Evolutionary conservation across 2,888 invertebrate genomes (phyloP).

Genomic region (Ceramica pisi): DNA sequence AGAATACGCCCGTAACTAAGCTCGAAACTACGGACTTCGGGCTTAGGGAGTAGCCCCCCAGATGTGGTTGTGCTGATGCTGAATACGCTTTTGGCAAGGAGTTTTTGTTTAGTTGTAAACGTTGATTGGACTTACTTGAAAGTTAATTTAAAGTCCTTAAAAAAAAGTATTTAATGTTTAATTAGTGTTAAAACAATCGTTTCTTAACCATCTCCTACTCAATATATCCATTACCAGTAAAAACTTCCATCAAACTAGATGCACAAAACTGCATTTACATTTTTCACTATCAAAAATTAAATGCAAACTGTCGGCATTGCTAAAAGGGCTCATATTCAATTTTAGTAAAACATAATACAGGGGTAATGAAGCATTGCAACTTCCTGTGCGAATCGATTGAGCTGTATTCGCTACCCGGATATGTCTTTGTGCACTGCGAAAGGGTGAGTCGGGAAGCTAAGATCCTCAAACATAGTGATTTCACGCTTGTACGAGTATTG

Average conservation of each 20-base stretch:
- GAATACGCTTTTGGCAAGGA: background rate
- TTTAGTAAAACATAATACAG: constrained; percentile 75
- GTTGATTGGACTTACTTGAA: too few species aligned
- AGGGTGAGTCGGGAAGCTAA: constrained; percentile 77
- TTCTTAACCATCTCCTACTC: too few species aligned
- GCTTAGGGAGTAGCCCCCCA: too few species aligned
- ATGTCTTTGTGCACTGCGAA: constrained; percentile 85
- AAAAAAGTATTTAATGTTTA: too few species aligned
- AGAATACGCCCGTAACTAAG: too few species aligned
- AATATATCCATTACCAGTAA: background rate
- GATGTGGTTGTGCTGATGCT: background rate
- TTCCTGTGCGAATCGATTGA: constrained; percentile 84
- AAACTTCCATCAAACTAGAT: background rate
- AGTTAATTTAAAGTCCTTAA: too few species aligned
- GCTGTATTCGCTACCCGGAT: constrained; percentile 87
- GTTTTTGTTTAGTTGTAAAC: background rate
- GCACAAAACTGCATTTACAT: constrained; percentile 25
- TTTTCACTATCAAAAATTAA: constrained; percentile 53
- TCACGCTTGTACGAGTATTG: constrained; percentile 69
- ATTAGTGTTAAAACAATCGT: too few species aligned
- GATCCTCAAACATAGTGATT: constrained; percentile 68
- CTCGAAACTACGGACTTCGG: too few species aligned
- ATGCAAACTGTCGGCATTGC: constrained; percentile 77
- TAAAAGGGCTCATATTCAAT: constrained; percentile 78
- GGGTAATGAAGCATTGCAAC: constrained; percentile 86